Percentiles rank a stretch among this genome's conserved stretches.
These are phyloP conservation scores for Larimichthys polyactis DNA, from an alignment of 2,113 vertebrate species.

Conservation along the genomic window DNA sequence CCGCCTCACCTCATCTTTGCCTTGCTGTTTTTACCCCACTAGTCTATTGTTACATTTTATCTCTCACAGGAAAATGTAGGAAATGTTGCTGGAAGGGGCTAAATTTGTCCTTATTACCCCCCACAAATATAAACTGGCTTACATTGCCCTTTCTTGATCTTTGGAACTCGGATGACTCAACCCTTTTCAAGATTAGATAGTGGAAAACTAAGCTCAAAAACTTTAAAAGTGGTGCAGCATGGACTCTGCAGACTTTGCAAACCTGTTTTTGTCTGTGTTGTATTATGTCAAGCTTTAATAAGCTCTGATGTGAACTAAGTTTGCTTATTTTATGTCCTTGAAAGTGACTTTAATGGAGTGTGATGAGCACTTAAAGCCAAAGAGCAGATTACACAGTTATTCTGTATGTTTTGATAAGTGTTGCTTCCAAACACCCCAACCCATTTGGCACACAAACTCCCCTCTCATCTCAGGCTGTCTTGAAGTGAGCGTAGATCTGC, in stretches of 20 bases:
- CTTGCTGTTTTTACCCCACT: background rate
- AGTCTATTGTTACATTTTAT: slow-evolving; percentile 52
- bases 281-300: background rate
- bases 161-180: slow-evolving; percentile 12
- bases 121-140: slow-evolving; percentile 28
- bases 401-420: slow-evolving; percentile 50
- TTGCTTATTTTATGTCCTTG: slow-evolving; percentile 29
- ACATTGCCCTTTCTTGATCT: slow-evolving; percentile 37
- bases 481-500: slow-evolving; percentile 52
- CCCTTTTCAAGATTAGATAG: slow-evolving; percentile 56
- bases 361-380: slow-evolving; percentile 31
- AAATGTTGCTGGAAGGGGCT: slow-evolving; percentile 51
- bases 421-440: slow-evolving; percentile 49
- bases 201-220: background rate
- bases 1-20: slow-evolving; percentile 37
- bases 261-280: slow-evolving; percentile 17
- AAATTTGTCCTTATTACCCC: slow-evolving; percentile 44
- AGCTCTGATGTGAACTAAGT: slow-evolving; percentile 14
- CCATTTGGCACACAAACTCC: slow-evolving; percentile 46
- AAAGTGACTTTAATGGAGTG: slow-evolving; percentile 27
- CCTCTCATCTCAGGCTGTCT: slow-evolving; percentile 50
- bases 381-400: slow-evolving; percentile 29
- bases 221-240: background rate
- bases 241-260: background rate
- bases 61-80: slow-evolving; percentile 45